Evolutionary conservation across 2,888 invertebrate species (phyloP), one percentile per base, ranked within the genome.

Genomic region (Thysanoteuthis rhombus): DNA sequence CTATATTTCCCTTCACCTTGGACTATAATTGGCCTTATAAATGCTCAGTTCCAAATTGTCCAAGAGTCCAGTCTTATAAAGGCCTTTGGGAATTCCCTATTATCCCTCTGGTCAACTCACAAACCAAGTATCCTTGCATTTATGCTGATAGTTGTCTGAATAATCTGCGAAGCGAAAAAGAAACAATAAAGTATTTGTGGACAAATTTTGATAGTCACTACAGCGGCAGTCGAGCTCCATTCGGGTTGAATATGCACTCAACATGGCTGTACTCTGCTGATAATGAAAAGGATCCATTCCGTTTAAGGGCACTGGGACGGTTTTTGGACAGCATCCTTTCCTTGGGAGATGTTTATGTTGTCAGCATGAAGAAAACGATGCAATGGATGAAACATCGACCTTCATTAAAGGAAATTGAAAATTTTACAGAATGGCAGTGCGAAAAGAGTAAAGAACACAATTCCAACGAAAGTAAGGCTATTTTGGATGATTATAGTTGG

Each of bases 151-250:
- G 94, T 19, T 96, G 96, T 93, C 93, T 94, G 1, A 94, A 32
- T 12, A 95, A 94, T 92, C 95, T 95, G 25, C 75, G 40, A 19
- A 94, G 94, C 38, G 94, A 94, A 52, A 89, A 94, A 39, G 94
- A 95, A 89, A 95, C 95, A 19, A 92, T 94, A 25, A 93, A 95
- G 10, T 98, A 98, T 97, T 97, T 98, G 95, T 96, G 97, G 92
- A 97, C 98, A 94, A 99, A 99, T 97, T 99, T 99, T 96, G 94
- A 32, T 22, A 22, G 22, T 28, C 36, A 32, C 22, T 92, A 45
- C 42, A 47, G 22, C 32, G n/a, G 10, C 5, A 12, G 4, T 22
- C 42, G 22, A 47, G 16, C n/a, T 36, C 92, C 16, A 25, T 45
- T n/a, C 42, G n/a, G n/a, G 16, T 22, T 92, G 22, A 40, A n/a